These are phyloP conservation scores for Parambassis ranga DNA, from an alignment of 2,797 vertebrate genomes.

Conservation along the genomic window DNA sequence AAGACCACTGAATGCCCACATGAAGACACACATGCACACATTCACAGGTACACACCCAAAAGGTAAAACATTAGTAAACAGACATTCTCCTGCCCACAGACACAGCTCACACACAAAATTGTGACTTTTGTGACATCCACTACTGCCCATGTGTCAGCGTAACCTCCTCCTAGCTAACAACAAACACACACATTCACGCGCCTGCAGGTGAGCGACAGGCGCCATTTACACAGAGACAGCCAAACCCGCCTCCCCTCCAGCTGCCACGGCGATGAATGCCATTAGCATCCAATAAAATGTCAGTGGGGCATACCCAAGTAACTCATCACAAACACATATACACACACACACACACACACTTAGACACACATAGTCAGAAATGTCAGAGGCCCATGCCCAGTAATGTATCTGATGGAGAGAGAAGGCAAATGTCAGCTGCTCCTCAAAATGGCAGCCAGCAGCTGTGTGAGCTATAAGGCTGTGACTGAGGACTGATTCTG, in stretches of 20 bases:
- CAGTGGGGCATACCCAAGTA: slow-evolving; percentile 68
- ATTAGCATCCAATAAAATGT: slow-evolving; percentile 80
- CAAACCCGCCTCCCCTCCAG: slow-evolving; percentile 48
- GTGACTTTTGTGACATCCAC: slow-evolving; percentile 9
- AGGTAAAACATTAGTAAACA: background rate
- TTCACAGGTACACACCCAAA: slow-evolving; percentile 1
- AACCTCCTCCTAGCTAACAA: slow-evolving; percentile 1
- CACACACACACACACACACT: slow-evolving; percentile 15
- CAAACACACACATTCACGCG: slow-evolving; percentile 20
- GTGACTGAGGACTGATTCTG: slow-evolving; percentile 36
- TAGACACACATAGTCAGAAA: slow-evolving; percentile 61
- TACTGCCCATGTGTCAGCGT: background rate
- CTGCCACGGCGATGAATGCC: slow-evolving; percentile 70
- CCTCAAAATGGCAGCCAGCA: slow-evolving; percentile 76
- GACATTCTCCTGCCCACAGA: slow-evolving; percentile 21
- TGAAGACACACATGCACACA: slow-evolving; percentile 4
- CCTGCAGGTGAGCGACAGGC: slow-evolving; percentile 65
- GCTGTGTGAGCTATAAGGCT: slow-evolving; percentile 43
- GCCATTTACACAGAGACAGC: slow-evolving; percentile 63
- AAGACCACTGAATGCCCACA: slow-evolving; percentile 40
- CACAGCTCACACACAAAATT: background rate
- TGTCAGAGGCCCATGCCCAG: slow-evolving; percentile 75
- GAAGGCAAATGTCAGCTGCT: slow-evolving; percentile 80
- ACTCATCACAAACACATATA: slow-evolving; percentile 52
- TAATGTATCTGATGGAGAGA: slow-evolving; percentile 74